Evolutionary conservation across 2,797 vertebrate genomes (phyloP).

Genomic region (Acrossocheilus wenchowensis): DNA sequence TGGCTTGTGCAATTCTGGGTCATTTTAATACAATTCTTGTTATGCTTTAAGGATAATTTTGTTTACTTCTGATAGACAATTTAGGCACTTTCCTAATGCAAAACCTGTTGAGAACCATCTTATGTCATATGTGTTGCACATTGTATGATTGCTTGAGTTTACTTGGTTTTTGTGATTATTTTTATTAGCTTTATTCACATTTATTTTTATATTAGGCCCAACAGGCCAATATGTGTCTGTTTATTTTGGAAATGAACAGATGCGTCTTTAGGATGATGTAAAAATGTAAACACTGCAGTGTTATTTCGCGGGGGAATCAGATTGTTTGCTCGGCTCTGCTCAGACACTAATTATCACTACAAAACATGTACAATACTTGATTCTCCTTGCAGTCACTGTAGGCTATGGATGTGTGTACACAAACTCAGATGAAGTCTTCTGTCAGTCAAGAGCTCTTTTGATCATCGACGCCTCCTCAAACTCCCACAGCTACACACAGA

Average conservation of each 20-base stretch:
- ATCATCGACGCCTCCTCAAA: slow-evolving; percentile 39
- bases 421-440: slow-evolving; percentile 12
- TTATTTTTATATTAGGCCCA: not conserved
- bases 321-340: slow-evolving; percentile 11
- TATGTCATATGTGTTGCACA: not conserved
- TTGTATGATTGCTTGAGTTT: not conserved
- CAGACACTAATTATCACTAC: slow-evolving; percentile 34
- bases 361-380: slow-evolving; percentile 34
- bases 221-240: not conserved
- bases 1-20: not conserved
- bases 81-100: not conserved
- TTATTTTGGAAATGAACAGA: not conserved
- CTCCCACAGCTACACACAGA: slow-evolving; percentile 25
- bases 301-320: not conserved
- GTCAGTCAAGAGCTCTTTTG: slow-evolving; percentile 47
- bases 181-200: not conserved
- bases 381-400: slow-evolving; percentile 34
- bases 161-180: not conserved
- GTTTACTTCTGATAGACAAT: not conserved
- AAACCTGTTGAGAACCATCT: not conserved
- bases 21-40: not conserved
- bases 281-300: not conserved
- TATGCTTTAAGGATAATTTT: not conserved
- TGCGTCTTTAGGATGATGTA: too few species aligned
- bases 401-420: slow-evolving; percentile 17